Base-by-base conservation (phyloP, 2,888 invertebrate species). In the Eledone cirrhosa region DNA sequence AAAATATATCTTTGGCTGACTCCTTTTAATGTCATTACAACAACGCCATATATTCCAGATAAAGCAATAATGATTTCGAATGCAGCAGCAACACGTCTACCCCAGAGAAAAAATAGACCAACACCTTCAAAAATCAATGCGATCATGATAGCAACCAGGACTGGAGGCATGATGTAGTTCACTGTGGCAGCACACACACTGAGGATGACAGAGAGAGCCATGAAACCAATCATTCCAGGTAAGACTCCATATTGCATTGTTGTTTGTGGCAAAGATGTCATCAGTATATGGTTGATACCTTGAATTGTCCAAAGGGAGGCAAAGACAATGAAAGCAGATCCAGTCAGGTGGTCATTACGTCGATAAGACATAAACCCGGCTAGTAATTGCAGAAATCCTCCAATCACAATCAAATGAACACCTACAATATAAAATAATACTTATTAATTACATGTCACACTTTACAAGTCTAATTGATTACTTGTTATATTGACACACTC, bases 111-210 rank as follows among this genome's bases (percentile, higher is more conserved):
- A 76, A 81, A 85, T 29, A 83, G 79, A 1, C 86, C 86, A 2
- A 85, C 83, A 0, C 81, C 84, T 77, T 86, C 86, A 77, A 86
- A 86, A 63, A 84, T 79, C n/a, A 86, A 79, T 0, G 85, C 83
- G 59, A 84, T 67, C 59, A 85, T 76, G 77, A 86, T 83, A 41
- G 85, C 84, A 7, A 84, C 76, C 47, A 86, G 80, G 0, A 86
- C 86, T 0, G 86, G 86, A 1, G 86, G 86, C 80, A 86, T 80
- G 67, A 86, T 84, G 75, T 83, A 86, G 80, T 86, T 86, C 16
- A 85, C 85, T 24, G 84, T 84, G 24, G 84, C 75, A 0, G 86
- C 85, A 59, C 85, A 85, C 16, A 84, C 77, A 78, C 85, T 84
- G 78, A 86, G 80, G 11, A 83, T 78, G 31, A 84, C 80, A 0